These are phyloP conservation scores for Mohoua ochrocephala DNA, from an alignment of 2,113 vertebrate genomes.

Conservation along the genomic window DNA sequence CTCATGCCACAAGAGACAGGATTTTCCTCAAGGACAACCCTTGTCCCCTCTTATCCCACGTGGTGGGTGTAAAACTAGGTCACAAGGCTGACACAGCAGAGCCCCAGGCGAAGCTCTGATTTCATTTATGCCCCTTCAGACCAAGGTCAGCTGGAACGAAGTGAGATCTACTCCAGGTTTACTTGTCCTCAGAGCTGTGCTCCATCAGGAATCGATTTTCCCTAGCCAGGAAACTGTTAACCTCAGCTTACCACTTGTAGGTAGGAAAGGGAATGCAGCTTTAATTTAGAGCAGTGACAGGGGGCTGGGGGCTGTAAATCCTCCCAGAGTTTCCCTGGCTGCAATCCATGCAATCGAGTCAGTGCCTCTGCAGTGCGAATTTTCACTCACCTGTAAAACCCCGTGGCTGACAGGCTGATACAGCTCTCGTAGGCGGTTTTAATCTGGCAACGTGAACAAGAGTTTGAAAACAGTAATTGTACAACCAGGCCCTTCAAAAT, in stretches of 20 bases:
- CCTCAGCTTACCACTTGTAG: neutral
- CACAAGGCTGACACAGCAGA: neutral
- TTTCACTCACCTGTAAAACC: conserved; percentile 89
- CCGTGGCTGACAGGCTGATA: conserved; percentile 87
- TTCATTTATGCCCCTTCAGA: neutral
- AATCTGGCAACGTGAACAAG: conserved; percentile 74
- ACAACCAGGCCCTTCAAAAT: neutral
- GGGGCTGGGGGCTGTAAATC: neutral
- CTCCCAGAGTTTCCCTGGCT: neutral
- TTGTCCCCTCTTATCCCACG: neutral
- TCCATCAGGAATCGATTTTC: neutral
- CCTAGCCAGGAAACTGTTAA: neutral
- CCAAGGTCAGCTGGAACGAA: neutral
- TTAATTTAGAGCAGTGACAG: neutral
- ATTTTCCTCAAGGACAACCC: neutral
- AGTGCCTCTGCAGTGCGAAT: neutral
- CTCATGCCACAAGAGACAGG: neutral
- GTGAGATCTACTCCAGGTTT: neutral
- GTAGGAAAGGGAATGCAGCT: neutral
- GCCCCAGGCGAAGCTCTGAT: neutral
- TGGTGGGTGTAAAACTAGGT: neutral
- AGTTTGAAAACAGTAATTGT: neutral
- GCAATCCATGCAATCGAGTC: neutral
- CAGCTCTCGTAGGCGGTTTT: conserved; percentile 79
- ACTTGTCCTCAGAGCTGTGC: neutral